Percentiles rank a stretch among this genome's conserved stretches.
These are phyloP conservation scores for Gymnoscopelus microlampas DNA, from an alignment of 2,797 vertebrate genomes.

Conservation along the genomic window DNA sequence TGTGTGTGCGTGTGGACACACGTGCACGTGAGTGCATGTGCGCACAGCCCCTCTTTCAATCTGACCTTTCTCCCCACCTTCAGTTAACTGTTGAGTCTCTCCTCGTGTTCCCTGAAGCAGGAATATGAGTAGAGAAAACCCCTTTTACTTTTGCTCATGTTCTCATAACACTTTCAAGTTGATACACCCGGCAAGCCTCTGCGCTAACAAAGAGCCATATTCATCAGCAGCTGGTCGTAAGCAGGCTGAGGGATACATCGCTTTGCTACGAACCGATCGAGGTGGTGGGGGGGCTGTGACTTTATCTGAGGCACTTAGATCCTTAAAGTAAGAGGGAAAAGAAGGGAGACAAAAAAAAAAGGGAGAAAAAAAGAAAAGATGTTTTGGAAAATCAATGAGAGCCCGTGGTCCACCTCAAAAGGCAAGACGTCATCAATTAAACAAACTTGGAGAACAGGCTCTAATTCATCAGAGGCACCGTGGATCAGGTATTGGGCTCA, in stretches of 20 bases:
- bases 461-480: conserved; percentile 79
- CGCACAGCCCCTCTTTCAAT: too few species aligned
- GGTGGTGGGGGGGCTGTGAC: conserved; percentile 20
- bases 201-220: conserved; percentile 50
- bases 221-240: conserved; percentile 15
- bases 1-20: background rate
- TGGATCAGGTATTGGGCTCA: conserved; percentile 81
- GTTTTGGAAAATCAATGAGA: conserved; percentile 78
- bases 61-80: background rate
- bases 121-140: conserved; percentile 35
- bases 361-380: conserved; percentile 35
- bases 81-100: conserved; percentile 13
- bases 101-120: conserved; percentile 4
- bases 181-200: conserved; percentile 42
- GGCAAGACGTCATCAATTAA: conserved; percentile 83
- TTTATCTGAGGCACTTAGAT: conserved; percentile 54
- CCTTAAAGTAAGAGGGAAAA: conserved; percentile 45
- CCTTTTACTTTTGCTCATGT: conserved; percentile 29
- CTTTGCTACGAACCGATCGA: conserved; percentile 34
- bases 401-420: conserved; percentile 71
- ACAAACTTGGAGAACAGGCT: conserved; percentile 77
- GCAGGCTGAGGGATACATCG: conserved; percentile 41
- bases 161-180: conserved; percentile 50
- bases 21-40: too few species aligned
- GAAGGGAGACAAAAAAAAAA: conserved; percentile 17